Percentiles rank a stretch among this genome's conserved stretches.
Evolutionary conservation across 2,888 invertebrate species (phyloP).

Genomic region (Balanococcus diminutus): DNA sequence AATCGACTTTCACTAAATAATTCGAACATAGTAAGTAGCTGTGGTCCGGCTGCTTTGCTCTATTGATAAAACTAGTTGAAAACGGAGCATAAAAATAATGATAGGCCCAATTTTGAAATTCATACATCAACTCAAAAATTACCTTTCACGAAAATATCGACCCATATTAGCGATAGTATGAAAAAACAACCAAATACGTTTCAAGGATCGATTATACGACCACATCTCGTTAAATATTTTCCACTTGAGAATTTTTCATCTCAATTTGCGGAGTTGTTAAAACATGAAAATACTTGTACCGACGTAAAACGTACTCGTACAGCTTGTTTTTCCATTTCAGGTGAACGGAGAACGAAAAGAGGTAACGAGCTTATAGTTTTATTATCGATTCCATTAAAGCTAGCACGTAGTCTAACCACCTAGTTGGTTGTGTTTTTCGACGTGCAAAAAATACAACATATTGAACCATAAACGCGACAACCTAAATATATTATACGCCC

Average conservation of each 20-base stretch:
- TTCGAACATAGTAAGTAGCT: no score
- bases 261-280: background rate
- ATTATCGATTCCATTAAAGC: slow-evolving; percentile 6
- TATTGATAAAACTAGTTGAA: no score
- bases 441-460: slow-evolving; percentile 14
- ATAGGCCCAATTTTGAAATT: background rate
- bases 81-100: background rate
- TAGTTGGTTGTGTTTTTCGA: background rate
- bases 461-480: background rate
- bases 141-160: background rate
- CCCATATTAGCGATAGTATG: background rate
- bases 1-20: no score
- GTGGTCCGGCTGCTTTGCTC: no score
- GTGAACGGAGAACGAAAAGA: background rate
- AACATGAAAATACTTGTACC: background rate
- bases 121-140: no score
- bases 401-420: background rate
- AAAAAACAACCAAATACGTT: background rate
- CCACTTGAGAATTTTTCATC: background rate
- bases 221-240: background rate
- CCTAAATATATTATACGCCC: slow-evolving; percentile 8
- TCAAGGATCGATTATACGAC: background rate
- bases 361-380: background rate
- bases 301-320: background rate
- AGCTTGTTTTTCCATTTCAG: background rate